Evolutionary conservation across 2,113 vertebrate species (phyloP).

Genomic region (Hoplias malabaricus): DNA sequence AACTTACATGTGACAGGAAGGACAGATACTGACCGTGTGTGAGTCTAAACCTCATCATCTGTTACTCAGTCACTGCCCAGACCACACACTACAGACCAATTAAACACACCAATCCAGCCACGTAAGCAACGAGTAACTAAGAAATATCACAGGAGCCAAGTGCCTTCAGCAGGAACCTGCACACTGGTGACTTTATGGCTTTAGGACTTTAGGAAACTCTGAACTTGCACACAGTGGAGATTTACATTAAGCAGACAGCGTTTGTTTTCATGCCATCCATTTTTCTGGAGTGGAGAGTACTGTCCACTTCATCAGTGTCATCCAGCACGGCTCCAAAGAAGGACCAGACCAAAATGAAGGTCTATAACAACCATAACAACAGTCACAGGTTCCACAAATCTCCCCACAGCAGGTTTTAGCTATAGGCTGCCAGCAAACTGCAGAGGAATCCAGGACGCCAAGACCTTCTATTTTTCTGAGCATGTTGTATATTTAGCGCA

Average conservation of each 20-base stretch:
- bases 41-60: not conserved
- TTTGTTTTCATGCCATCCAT: slow-evolving; percentile 27
- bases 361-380: slow-evolving; percentile 8
- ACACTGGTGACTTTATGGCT: slow-evolving; percentile 1
- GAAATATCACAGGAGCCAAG: not conserved
- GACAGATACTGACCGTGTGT: not conserved
- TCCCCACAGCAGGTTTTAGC: not conserved
- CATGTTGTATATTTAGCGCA: not conserved
- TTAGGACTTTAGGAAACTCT: slow-evolving; percentile 22
- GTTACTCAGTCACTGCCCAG: not conserved
- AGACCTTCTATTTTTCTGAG: not conserved
- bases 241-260: slow-evolving; percentile 38
- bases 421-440: not conserved
- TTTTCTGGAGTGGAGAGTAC: slow-evolving; percentile 28
- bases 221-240: slow-evolving; percentile 13
- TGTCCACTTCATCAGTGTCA: slow-evolving; percentile 45
- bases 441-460: not conserved
- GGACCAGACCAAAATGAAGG: slow-evolving; percentile 23
- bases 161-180: not conserved
- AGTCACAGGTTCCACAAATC: not conserved
- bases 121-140: slow-evolving; percentile 10
- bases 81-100: slow-evolving; percentile 3
- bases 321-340: slow-evolving; percentile 3
- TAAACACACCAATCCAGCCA: not conserved
- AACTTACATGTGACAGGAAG: not conserved